Evolutionary conservation across 2,797 vertebrate species (phyloP).

Genomic region (Pseudochirops corinnae): DNA sequence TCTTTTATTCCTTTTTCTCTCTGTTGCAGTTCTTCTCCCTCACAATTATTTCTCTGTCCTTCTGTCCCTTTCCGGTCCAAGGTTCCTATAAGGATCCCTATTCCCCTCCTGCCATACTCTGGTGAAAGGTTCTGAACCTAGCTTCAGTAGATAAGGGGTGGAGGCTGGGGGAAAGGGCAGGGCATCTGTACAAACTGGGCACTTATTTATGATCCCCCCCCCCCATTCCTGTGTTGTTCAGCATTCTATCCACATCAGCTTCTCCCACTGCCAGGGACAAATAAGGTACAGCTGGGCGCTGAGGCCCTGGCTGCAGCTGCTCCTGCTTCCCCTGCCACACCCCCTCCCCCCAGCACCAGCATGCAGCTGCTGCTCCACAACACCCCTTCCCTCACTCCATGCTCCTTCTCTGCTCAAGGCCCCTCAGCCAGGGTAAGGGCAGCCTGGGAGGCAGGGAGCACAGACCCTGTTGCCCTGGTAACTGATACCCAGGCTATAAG

Average conservation of each 20-base stretch:
- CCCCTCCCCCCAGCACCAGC: conserved; percentile 48
- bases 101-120: conserved; percentile 30
- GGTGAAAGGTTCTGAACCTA: conserved; percentile 58
- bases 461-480: conserved; percentile 62
- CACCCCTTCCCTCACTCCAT: fast-evolving
- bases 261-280: conserved; percentile 78
- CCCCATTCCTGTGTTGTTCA: conserved; percentile 63
- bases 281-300: conserved; percentile 76
- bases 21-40: background rate
- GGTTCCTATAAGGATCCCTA: conserved; percentile 56
- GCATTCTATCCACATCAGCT: conserved; percentile 75
- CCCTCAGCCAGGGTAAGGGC: conserved; percentile 17
- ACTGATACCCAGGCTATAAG: conserved; percentile 37
- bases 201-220: conserved; percentile 69
- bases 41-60: conserved; percentile 11
- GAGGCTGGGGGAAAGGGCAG: background rate
- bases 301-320: conserved; percentile 75
- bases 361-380: conserved; percentile 60
- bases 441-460: conserved; percentile 38
- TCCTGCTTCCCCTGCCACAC: conserved; percentile 44
- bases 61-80: conserved; percentile 35
- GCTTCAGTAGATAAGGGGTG: conserved; percentile 44
- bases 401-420: conserved; percentile 37
- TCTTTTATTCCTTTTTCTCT: background rate
- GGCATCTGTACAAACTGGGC: conserved; percentile 29